Evolutionary conservation across 1,140 invertebrate species (phyloP).

Genomic region (Aphelenchoides besseyi): DNA sequence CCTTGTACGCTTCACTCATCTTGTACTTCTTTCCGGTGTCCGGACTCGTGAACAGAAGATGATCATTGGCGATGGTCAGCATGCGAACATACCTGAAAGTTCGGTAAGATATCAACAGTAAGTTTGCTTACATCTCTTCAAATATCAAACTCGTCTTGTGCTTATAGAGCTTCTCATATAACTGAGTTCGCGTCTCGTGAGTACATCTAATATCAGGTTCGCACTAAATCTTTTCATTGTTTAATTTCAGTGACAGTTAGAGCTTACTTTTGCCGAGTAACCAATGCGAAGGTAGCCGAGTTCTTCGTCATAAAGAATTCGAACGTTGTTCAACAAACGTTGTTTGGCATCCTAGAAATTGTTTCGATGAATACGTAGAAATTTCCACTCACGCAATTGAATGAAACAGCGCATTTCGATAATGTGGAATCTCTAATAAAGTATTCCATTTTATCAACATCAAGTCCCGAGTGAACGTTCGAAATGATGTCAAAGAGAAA

Average conservation of each 20-base stretch:
- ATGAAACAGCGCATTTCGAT: constrained; percentile 25
- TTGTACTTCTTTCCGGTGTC: not conserved
- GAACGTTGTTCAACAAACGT: not conserved
- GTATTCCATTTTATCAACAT: constrained; percentile 41
- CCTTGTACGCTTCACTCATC: constrained; percentile 5
- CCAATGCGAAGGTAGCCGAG: not conserved
- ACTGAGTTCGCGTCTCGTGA: not conserved
- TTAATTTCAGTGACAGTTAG: not conserved
- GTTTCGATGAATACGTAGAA: not conserved
- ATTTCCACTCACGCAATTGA: not conserved
- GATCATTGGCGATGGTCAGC: not conserved
- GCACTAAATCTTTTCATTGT: constrained; percentile 7
- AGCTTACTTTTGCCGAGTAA: constrained; percentile 4
- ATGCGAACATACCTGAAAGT: not conserved
- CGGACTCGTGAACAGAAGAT: not conserved
- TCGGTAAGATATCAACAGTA: constrained; percentile 6
- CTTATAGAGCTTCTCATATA: constrained; percentile 28
- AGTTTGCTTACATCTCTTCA: constrained; percentile 22
- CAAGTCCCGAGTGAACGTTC: constrained; percentile 25
- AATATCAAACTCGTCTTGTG: constrained; percentile 28
- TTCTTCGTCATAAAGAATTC: not conserved
- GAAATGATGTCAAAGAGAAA: constrained; percentile 40
- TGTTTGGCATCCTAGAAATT: not conserved
- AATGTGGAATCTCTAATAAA: constrained; percentile 29
- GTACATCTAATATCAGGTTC: not conserved